Conservation (phyloP, 2,888 invertebrate genomes). For the Caenorhabditis drosophilae region DNA sequence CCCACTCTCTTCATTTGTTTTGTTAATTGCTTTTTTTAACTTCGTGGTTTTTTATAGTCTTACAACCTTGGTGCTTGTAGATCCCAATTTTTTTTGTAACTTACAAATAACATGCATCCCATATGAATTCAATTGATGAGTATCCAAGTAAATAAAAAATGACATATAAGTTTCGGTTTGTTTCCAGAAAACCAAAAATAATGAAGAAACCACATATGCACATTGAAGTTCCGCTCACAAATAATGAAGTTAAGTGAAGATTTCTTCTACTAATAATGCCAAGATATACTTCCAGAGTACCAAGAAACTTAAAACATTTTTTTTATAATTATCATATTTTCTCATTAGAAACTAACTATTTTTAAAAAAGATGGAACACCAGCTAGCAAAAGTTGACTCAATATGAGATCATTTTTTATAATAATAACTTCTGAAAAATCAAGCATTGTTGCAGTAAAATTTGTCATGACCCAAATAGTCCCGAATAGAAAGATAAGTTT, state of each 20-base stretch:
- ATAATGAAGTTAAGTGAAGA: constrained; percentile 27
- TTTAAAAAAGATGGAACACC: constrained; percentile 14
- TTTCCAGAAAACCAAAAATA: constrained; percentile 10
- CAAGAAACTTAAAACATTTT: constrained; percentile 18
- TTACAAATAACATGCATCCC: constrained; percentile 42
- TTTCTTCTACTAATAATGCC: constrained; percentile 29
- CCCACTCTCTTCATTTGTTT: constrained; percentile 74
- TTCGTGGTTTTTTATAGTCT: neutral
- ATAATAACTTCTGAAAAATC: constrained; percentile 33
- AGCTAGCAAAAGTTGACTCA: constrained; percentile 32
- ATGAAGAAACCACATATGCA: constrained; percentile 19
- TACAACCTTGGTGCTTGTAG: neutral
- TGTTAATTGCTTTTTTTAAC: constrained; percentile 1
- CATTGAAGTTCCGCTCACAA: constrained; percentile 21
- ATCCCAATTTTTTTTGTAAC: no score
- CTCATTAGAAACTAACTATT: neutral
- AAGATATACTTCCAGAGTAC: constrained; percentile 21
- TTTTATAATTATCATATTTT: neutral
- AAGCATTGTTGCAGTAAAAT: constrained; percentile 31
- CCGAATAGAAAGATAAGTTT: constrained; percentile 28
- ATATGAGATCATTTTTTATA: constrained; percentile 14
- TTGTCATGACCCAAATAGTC: constrained; percentile 34
- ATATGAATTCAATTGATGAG: constrained; percentile 27
- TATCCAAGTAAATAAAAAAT: constrained; percentile 19
- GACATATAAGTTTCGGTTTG: constrained; percentile 14